These are phyloP conservation scores for Catostomus latipinnis DNA, from an alignment of 2,797 vertebrate species.

Conservation along the genomic window DNA sequence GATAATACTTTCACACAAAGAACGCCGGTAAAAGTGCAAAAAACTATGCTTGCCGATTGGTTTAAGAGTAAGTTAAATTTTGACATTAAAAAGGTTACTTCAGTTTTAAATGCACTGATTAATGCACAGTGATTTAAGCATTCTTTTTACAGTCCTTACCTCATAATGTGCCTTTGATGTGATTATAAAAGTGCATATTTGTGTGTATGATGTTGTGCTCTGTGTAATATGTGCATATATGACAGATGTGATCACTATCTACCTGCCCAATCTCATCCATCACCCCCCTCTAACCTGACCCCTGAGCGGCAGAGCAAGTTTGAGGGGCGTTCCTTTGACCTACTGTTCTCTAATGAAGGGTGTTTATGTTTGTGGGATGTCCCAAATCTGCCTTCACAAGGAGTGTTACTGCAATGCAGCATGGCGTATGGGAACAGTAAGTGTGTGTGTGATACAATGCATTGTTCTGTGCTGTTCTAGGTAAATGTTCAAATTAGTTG, in stretches of 20 bases:
- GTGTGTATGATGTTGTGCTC: slow-evolving; percentile 16
- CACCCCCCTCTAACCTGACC: slow-evolving; percentile 40
- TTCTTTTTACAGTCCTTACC: background rate
- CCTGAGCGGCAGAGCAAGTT: slow-evolving; percentile 34
- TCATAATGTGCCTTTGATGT: slow-evolving; percentile 20
- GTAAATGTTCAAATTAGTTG: background rate
- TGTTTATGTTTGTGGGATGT: slow-evolving; percentile 34
- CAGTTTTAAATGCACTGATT: too few species aligned
- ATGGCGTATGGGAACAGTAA: slow-evolving; percentile 4
- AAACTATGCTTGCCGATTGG: too few species aligned
- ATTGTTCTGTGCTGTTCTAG: slow-evolving; percentile 16
- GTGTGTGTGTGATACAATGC: slow-evolving; percentile 11
- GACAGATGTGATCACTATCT: slow-evolving; percentile 37
- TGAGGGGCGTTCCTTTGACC: slow-evolving; percentile 50
- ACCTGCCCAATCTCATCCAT: slow-evolving; percentile 52
- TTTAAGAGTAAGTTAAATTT: too few species aligned
- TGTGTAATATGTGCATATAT: slow-evolving; percentile 27
- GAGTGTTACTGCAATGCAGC: slow-evolving; percentile 51
- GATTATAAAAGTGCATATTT: slow-evolving; percentile 10
- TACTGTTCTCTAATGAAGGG: slow-evolving; percentile 36
- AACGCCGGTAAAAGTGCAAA: too few species aligned
- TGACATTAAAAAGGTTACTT: too few species aligned
- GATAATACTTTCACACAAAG: too few species aligned
- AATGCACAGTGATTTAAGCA: too few species aligned
- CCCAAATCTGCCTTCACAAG: slow-evolving; percentile 31